Evolutionary conservation across 2,113 vertebrate genomes (phyloP), one percentile per base, ranked within the genome.

Genomic region (Melospiza melodia): DNA sequence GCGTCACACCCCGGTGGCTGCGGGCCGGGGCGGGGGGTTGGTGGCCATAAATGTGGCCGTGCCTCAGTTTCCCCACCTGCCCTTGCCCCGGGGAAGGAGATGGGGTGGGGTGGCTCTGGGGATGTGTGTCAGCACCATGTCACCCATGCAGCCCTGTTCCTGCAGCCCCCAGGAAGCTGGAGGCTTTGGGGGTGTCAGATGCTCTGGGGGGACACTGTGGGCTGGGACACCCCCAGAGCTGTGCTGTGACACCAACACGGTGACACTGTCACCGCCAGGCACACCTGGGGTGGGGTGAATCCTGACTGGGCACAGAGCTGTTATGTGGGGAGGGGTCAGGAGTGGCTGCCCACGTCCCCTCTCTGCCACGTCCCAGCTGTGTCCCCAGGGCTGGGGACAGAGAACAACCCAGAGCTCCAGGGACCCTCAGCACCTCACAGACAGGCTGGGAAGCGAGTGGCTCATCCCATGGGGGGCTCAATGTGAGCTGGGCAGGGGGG

Each of bases 41-140:
- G 54, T 23, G 84, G 80, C 84, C 33, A 1, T 4, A 6, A 79
- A 52, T 57, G 43, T 0, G 5, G 28, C 59, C 0, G 9, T 93
- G 80, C 95, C 92, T 95, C 87, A 43, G 95, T 94, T 95, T 92
- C 67, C 86, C 72, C 72, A 51, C 15, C 37, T 43, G 12, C 27
- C 12, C 17, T 52, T 54, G 72, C 75, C 52, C 52, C 1, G 5
- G 61, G 57, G 52, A 52, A 35, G 82, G 74, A 18, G 51, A 30
- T 1, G 15, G 63, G 12, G 19, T 44, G 24, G 27, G 52, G 6
- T 46, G 88, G 30, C 58, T 23, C 21, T 27, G 52, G 62, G 59
- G 69, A 11, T 0, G 2, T 1, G 12, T 5, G 52, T 21, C 44
- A 39, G 31, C 10, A 10, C 41, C 41, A 3, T 31, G 57, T n/a